Evolutionary conservation across 2,888 invertebrate genomes (phyloP), one percentile per base, ranked within the genome.

Genomic region (Xanthostigma xanthostigma): DNA sequence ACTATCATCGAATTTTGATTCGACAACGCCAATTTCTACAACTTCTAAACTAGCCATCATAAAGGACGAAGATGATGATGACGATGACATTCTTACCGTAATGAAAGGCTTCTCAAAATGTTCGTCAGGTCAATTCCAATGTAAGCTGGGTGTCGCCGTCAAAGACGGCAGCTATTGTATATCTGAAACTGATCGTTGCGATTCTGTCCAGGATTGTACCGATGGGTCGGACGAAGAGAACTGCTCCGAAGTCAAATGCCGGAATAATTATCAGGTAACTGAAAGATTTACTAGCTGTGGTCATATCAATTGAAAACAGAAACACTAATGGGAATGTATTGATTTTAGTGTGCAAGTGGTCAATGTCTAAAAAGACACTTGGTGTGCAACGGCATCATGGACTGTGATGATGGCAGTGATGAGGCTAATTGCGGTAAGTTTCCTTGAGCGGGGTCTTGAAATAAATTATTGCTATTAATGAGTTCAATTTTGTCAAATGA

Each of bases 341-440:
- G 27, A 41, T 34, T 35, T 12, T 42, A 72, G 67, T 79, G 78
- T 54, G 60, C 65, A 6, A 75, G 67, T 55, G 75, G 76, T 1
- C 73, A 75, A 53, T 80, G 79, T 54, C 64, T 79, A 35, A 74
- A 72, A 54, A 63, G 76, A 45, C 69, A 76, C 55, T 62, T 75
- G 10, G 78, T 78, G 0, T 80, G 79, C 57, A 77, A 80, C 60
- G 76, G 75, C 13, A 75, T 78, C 48, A 60, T 68, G 6, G 76
- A 79, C 54, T 80, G 79, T 56, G 69, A 71, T 43, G 78, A 79
- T 58, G 74, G 74, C 36, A 74, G 71, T 52, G 79, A 80, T 58
- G 80, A 80, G 64, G 56, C 60, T 9, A 63, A 69, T 50, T 78
- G 78, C 58, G 66, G 72, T 72, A 64, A 64, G 66, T 64, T 42